Conservation (phyloP, 2,113 vertebrate species). For the Rhea americana region DNA sequence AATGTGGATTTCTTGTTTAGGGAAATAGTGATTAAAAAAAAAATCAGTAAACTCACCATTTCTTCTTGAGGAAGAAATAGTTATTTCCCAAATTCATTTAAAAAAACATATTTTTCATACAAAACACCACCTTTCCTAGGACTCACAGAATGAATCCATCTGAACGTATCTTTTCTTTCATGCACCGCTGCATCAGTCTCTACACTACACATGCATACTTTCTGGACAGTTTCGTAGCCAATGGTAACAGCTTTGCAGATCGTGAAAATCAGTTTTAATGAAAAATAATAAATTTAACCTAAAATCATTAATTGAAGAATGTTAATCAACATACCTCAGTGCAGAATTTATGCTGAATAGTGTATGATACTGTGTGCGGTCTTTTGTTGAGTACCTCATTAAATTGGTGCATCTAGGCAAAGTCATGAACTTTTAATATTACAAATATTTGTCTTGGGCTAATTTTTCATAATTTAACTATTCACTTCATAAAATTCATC, state of each 20-base stretch:
- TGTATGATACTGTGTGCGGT: not conserved
- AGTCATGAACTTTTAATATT: not conserved
- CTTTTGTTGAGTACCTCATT: not conserved
- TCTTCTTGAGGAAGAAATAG: not conserved
- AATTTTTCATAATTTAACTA: not conserved
- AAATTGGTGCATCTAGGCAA: not conserved
- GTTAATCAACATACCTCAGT: not conserved
- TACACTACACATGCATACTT: accelerated
- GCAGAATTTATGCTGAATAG: not conserved
- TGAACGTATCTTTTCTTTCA: not conserved
- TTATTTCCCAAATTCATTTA: accelerated
- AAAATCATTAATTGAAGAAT: not conserved
- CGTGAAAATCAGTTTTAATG: not conserved
- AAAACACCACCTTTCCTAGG: not conserved
- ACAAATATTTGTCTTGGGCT: not conserved
- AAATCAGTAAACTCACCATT: accelerated
- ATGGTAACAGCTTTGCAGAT: not conserved
- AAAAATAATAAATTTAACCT: not conserved
- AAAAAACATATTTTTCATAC: not conserved
- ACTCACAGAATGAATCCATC: not conserved
- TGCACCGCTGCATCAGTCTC: not conserved
- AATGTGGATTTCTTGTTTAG: not conserved
- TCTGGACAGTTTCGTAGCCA: not conserved
- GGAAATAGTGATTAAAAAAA: not conserved
- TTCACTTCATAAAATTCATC: not conserved